Evolutionary conservation across 2,797 vertebrate species (phyloP), one percentile per base, ranked within the genome.

Genomic region (Dryobates pubescens): DNA sequence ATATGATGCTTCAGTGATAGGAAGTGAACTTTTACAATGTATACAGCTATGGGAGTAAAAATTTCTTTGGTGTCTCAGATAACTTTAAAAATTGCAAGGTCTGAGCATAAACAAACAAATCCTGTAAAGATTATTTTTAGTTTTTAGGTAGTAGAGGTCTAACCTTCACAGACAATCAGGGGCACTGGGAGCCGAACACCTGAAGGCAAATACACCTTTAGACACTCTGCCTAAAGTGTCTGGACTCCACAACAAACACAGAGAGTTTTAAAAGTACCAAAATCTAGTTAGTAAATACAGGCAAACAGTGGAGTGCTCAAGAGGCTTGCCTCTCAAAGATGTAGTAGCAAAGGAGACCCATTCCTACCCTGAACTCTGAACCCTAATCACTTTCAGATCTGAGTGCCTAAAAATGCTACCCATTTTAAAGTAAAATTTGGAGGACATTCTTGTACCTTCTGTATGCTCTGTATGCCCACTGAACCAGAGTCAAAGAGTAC

Each of bases 221-320:
- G 58, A 71, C 51, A 57, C 11, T 14, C 41, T 69, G 27, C 8
- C 47, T 61, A 54, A 83, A 17, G 8, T 36, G 5, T 34, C 8
- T 41, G 73, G 24, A 15, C 7, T 80, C 41, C 26, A 36, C 19
- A 64, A 87, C 64, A 17, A 53, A 45, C 14, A 71, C 12, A 65
- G 0, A 3, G 9, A 57, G 5, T 32, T 77, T 67, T 34, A 36
- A 32, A 80, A 85, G 20, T 19, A 80, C 4, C 49, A 67, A 63
- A 6, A 1, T 1, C 3, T 12, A 58, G 15, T 36, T 57, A 0
- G 0, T 38, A 76, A 74, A 76, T 56, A 58, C 22, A 77, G 17
- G 32, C 8, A 85, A 89, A 85, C 1, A 4, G 19, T 87, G 24
- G 8, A 74, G 7, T 0, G 20, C 51, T 65, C 9, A 47, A 38